Evolutionary conservation across 64 coral and sea anemone genomes (phyloP), one percentile per base, ranked within the genome.

Genomic region (Porites australiensis): DNA sequence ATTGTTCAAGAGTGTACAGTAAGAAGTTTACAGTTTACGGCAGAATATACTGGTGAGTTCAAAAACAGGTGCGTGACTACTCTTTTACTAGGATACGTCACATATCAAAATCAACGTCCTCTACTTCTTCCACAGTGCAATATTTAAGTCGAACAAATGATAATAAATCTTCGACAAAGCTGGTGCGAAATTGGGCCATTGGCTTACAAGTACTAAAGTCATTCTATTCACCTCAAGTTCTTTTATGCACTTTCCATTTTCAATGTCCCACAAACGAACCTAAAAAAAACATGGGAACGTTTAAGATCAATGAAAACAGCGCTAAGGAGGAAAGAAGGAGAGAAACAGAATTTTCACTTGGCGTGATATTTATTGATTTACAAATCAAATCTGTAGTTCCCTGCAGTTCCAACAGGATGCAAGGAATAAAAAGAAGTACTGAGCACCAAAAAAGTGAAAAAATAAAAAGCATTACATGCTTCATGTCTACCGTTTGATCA

Each of bases 161-260:
- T 37, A 1, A 37, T 0, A 37, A 37, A 37, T 37, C 27, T 37
- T 37, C 27, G 27, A 37, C 27, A 37, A 37, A 37, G 27, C 27
- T 37, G 27, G 27, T 37, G 27, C 0, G 27, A 37, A 37, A 37
- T 37, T 37, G 27, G 1, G 27, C 27, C 27, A 37, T 37, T 37
- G 0, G 27, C 27, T 37, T 37, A 79, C 49, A 55, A 44, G 4
- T 9, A 8, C 9, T 18, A 19, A 13, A n/a, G n/a, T n/a, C n/a
- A n/a, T n/a, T n/a, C n/a, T n/a, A n/a, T 13, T 15, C 88, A 98
- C 98, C 98, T 99, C 94, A 20, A 99, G 84, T 96, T 96, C 98
- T 46, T 93, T 95, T 52, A 96, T 79, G 12, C 94, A 99, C 47
- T 91, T 49, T 7, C 91, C 98, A 19, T 69, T 95, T 59, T 65